phyloP scores from a whole-genome alignment of 1,140 invertebrate species.

The Nomia melanderi region DNA sequence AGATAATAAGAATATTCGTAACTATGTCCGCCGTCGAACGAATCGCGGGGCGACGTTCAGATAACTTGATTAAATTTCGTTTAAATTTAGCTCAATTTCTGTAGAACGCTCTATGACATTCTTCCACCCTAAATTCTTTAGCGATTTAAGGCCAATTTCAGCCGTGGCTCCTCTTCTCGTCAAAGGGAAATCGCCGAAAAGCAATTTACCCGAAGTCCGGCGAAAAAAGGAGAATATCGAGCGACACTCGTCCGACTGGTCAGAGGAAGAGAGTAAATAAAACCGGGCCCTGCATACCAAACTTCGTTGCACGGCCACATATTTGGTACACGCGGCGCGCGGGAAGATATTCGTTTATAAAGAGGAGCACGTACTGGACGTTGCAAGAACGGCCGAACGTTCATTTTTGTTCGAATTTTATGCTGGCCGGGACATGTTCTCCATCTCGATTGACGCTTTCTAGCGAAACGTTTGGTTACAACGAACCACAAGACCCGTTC shows the following conservation, averaged over 20 bases:
- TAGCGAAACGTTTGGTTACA: not conserved
- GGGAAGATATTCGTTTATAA: slow-evolving; percentile 23
- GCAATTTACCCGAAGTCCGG: slow-evolving; percentile 27
- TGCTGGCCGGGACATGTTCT: not conserved
- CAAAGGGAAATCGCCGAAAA: slow-evolving; percentile 34
- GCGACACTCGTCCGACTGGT: slow-evolving; percentile 61
- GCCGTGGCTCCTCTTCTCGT: slow-evolving; percentile 1
- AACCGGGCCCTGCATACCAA: slow-evolving; percentile 58
- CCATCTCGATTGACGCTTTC: slow-evolving; percentile 3
- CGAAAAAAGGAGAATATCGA: slow-evolving; percentile 48
- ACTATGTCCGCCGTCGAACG: too few relatives aligned
- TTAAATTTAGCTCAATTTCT: too few relatives aligned
- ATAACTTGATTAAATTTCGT: too few relatives aligned
- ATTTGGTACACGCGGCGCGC: not conserved
- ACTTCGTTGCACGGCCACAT: slow-evolving; percentile 14
- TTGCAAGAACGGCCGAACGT: not conserved
- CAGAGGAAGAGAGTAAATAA: slow-evolving; percentile 56
- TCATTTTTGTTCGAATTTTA: not conserved
- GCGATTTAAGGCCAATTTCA: not conserved
- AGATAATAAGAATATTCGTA: too few relatives aligned
- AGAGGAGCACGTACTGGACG: slow-evolving; percentile 14
- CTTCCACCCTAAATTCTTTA: too few relatives aligned
- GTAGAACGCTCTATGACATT: too few relatives aligned
- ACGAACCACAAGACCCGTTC: not conserved
- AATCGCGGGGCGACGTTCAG: too few relatives aligned